A percentile compares a stretch with the other conserved stretches of the same genome.
phyloP scores from a whole-genome alignment of 2,113 vertebrate genomes.

The Sardina pilchardus region DNA sequence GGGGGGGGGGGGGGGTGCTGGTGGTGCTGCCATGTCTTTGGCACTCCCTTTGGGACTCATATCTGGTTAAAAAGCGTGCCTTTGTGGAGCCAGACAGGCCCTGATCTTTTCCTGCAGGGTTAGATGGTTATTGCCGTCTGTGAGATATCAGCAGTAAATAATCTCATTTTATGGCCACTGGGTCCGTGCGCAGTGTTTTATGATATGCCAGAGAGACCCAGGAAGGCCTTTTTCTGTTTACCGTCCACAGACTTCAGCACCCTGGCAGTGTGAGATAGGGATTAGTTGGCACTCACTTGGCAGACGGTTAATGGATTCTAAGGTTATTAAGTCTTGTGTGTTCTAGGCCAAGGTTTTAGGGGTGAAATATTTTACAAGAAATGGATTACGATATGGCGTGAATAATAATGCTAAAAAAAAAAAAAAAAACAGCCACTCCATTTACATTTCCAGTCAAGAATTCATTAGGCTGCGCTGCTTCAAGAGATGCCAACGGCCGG shows the following conservation, averaged over 20 bases:
- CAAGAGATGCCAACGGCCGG: neutral
- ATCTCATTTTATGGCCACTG: neutral
- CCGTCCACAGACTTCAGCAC: neutral
- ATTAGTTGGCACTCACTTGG: neutral
- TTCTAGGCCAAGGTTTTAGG: neutral
- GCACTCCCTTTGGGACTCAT: neutral
- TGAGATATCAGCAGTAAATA: neutral
- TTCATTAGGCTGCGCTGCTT: neutral
- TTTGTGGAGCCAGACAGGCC: neutral
- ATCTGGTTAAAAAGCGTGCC: neutral
- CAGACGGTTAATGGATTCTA: neutral
- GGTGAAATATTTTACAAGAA: neutral
- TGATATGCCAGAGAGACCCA: neutral
- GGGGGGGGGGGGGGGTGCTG: too few relatives aligned
- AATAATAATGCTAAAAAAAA: neutral
- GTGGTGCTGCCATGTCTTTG: neutral
- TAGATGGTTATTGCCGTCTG: neutral
- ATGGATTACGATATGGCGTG: neutral
- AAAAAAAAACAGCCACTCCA: neutral
- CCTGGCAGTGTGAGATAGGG: neutral
- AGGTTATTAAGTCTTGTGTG: slow-evolving; percentile 4
- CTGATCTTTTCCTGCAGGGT: neutral
- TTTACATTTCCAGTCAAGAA: neutral
- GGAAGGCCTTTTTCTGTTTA: neutral
- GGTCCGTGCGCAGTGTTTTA: neutral